A percentile compares a stretch with the other conserved stretches of the same genome.
These are phyloP conservation scores for Drosophila histrio DNA, from an alignment of 2,888 invertebrate species.

Conservation along the genomic window DNA sequence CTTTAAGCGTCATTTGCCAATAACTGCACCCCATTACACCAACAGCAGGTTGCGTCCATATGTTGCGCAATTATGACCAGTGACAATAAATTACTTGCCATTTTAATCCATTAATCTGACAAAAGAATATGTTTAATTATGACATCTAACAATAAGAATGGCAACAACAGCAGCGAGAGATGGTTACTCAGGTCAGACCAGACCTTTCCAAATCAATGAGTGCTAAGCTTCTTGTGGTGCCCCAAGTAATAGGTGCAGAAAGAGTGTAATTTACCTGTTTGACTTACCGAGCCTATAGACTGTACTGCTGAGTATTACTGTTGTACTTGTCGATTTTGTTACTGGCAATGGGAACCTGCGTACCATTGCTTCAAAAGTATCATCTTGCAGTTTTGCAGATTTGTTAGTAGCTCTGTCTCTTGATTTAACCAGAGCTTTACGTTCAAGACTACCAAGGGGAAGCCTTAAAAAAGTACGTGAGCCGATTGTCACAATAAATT, in stretches of 20 bases:
- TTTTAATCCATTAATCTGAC: slow-evolving; percentile 72
- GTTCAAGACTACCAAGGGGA: slow-evolving; percentile 41
- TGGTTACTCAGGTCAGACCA: slow-evolving; percentile 40
- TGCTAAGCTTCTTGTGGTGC: slow-evolving; percentile 6
- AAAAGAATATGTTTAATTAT: slow-evolving; percentile 74
- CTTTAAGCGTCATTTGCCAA: slow-evolving; percentile 45
- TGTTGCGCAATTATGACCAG: background rate
- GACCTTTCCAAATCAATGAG: slow-evolving; percentile 8
- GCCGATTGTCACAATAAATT: slow-evolving; percentile 53
- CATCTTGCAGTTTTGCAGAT: slow-evolving; percentile 61
- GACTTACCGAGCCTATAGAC: background rate
- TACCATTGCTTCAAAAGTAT: slow-evolving; percentile 49
- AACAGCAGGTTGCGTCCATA: background rate
- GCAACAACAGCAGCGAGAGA: slow-evolving; percentile 52
- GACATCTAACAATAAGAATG: slow-evolving; percentile 26
- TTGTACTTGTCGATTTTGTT: slow-evolving; percentile 3
- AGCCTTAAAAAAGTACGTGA: slow-evolving; percentile 60
- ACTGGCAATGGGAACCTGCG: slow-evolving; percentile 17
- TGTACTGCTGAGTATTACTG: background rate
- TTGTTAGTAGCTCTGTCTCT: slow-evolving; percentile 36
- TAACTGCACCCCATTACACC: slow-evolving; percentile 56
- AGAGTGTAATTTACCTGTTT: slow-evolving; percentile 30
- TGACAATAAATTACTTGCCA: slow-evolving; percentile 19
- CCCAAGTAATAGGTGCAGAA: slow-evolving; percentile 4
- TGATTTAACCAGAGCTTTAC: slow-evolving; percentile 25